phyloP scores from a whole-genome alignment of 2,888 invertebrate genomes.

The Tridacna gigas region DNA sequence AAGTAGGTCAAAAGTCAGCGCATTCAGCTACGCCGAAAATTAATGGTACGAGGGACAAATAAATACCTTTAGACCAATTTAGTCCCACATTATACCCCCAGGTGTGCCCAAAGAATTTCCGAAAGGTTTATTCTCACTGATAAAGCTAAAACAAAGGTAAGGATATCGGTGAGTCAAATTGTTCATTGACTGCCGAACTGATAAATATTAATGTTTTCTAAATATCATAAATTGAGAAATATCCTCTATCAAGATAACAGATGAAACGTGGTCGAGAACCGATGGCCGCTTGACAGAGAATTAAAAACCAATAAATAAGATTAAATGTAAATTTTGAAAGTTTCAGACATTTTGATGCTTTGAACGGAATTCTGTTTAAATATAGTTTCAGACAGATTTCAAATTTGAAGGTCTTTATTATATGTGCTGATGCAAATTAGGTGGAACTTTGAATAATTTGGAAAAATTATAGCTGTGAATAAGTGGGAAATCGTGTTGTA shows the following conservation, averaged over 20 bases:
- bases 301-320: conserved; percentile 24
- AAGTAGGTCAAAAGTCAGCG: no score
- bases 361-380: background rate
- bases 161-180: conserved; percentile 15
- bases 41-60: no score
- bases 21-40: no score
- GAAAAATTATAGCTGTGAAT: background rate
- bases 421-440: background rate
- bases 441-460: background rate
- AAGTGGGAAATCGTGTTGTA: conserved; percentile 16
- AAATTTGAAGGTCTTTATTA: background rate
- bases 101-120: no score
- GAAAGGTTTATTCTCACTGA: no score
- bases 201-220: conserved; percentile 27
- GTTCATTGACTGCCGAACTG: conserved; percentile 6
- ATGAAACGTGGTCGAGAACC: background rate
- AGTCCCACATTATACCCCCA: no score
- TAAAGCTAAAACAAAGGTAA: background rate
- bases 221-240: conserved; percentile 17
- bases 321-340: conserved; percentile 14
- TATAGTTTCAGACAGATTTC: background rate
- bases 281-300: background rate
- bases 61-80: no score
- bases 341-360: conserved; percentile 1
- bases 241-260: conserved; percentile 3